Evolutionary conservation across 2,888 invertebrate genomes (phyloP).

Genomic region (Myopa testacea): DNA sequence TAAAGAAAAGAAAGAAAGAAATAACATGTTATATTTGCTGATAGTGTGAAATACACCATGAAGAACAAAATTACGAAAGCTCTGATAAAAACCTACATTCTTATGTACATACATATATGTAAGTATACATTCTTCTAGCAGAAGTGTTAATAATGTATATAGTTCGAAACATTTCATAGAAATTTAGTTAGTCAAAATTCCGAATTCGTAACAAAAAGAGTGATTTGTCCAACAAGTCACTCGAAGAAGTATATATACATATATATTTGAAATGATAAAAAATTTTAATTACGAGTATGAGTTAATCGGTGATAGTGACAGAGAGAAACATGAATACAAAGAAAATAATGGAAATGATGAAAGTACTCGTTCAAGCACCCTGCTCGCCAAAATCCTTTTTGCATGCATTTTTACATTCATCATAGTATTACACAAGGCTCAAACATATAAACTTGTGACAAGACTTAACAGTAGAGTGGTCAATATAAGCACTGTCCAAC

Average conservation of each 20-base stretch:
- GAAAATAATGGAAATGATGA: too few species aligned
- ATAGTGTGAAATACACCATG: not conserved
- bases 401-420: not conserved
- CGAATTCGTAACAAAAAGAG: not conserved
- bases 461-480: too few species aligned
- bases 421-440: conserved; percentile 2
- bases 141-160: not conserved
- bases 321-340: too few species aligned
- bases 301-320: too few species aligned
- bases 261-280: too few species aligned
- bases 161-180: not conserved
- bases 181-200: not conserved
- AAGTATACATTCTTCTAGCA: not conserved
- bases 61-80: not conserved
- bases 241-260: too few species aligned
- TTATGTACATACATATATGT: too few species aligned
- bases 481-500: not conserved
- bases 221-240: too few species aligned
- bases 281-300: too few species aligned
- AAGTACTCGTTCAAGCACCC: not conserved
- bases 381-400: not conserved
- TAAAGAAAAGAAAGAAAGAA: too few species aligned
- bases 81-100: not conserved
- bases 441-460: not conserved
- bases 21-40: not conserved